Base-by-base conservation (phyloP, 2,113 vertebrate species). In the Melozone crissalis region DNA sequence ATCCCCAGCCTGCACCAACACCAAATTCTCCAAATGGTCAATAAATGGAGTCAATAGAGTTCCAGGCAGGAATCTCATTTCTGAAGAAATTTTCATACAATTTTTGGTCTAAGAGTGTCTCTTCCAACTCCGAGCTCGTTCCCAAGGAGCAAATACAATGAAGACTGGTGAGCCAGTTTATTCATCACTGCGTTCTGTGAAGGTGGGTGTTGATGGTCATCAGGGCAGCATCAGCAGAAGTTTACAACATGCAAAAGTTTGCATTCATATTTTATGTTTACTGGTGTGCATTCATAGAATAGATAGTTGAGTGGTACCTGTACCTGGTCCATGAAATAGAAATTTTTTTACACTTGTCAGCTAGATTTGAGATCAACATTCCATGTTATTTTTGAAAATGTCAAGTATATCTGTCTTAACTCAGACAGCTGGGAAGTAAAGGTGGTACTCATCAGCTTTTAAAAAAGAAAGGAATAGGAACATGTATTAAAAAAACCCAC, bases 401-500 rank as follows among this genome's bases (percentile, higher is more conserved):
- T 41, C 24, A 78, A 11, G 55, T 11, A 24, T 0, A 77, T 18
- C 43, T 68, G 24, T 35, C 28, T 69, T 39, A 74, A 69, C 21
- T 72, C 23, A 37, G 51, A 52, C 27, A 30, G 31, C 33, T 81
- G 57, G 17, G 33, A 82, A 85, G 43, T 23, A 88, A 46, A 63
- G 13, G 8, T 54, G 8, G 7, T 14, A 46, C 27, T 62, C 10
- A 31, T 47, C 30, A 69, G 8, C 7, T 58, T 87, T 59, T 11
- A 12, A 52, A 58, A 82, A 35, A 26, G 2, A 57, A 80, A 54
- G 8, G 2, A 73, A 78, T 31, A 4, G 0, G 6, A 78, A 30
- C 7, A 52, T 7, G 16, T 12, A 4, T 4, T 8, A 51, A 72
- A 77, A 27, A 1, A 1, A 1, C 7, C 2, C 3, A 28, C 23